phyloP scores from a whole-genome alignment of 2,113 vertebrate species.

The Ptyas mucosa region DNA sequence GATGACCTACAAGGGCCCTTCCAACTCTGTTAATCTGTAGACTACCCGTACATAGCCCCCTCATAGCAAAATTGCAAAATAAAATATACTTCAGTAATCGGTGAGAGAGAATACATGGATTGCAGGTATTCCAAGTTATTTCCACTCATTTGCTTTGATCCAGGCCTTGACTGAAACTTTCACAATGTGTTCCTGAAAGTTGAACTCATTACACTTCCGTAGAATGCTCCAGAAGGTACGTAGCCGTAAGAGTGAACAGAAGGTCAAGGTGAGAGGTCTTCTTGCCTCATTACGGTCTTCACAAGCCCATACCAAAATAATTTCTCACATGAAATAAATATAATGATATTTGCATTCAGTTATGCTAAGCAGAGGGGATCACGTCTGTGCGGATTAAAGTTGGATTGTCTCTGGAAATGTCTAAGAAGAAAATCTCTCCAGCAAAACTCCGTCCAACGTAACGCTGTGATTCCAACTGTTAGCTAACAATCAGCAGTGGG shows the following conservation, averaged over 20 bases:
- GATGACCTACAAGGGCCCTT: no score
- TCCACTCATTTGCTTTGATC: not conserved
- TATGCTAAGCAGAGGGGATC: not conserved
- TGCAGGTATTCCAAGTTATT: not conserved
- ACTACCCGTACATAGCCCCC: not conserved
- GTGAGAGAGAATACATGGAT: not conserved
- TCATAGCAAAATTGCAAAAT: not conserved
- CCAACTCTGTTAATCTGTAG: no score
- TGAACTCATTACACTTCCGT: not conserved
- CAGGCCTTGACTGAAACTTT: not conserved
- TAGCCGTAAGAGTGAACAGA: not conserved
- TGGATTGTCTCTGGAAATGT: not conserved
- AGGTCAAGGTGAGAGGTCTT: not conserved
- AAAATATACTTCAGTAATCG: not conserved
- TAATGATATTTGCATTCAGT: not conserved
- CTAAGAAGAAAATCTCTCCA: not conserved
- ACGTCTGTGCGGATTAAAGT: not conserved
- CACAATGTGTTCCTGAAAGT: not conserved
- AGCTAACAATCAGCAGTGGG: not conserved
- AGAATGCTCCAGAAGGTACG: not conserved
- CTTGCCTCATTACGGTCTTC: not conserved
- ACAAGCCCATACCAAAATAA: not conserved
- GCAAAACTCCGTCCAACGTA: not conserved
- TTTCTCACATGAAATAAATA: not conserved
- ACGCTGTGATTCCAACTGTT: not conserved